Evolutionary conservation across 2,888 invertebrate genomes (phyloP).

Genomic region (Leptopterna dolabrata): DNA sequence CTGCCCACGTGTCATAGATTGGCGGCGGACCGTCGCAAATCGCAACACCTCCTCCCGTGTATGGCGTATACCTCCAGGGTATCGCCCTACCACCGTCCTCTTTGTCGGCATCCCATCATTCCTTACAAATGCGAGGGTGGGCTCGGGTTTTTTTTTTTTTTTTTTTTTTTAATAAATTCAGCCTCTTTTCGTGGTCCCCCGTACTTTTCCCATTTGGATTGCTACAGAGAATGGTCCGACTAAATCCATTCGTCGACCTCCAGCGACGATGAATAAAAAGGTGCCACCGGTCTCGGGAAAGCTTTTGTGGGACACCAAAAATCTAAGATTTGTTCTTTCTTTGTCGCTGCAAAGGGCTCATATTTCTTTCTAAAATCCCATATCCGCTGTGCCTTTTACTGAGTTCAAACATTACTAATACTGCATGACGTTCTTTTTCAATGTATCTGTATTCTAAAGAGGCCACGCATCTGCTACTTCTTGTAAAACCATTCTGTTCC

Average conservation of each 20-base stretch:
- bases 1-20: constrained; percentile 47
- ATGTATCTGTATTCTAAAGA: not conserved
- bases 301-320: constrained; percentile 21
- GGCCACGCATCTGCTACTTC: not conserved
- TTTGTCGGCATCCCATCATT: constrained; percentile 19
- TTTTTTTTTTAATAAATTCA: constrained; percentile 27
- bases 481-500: not conserved
- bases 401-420: constrained; percentile 40
- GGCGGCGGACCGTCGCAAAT: constrained; percentile 47
- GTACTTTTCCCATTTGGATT: constrained; percentile 31
- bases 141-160: constrained; percentile 20
- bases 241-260: constrained; percentile 53
- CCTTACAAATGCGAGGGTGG: constrained; percentile 4
- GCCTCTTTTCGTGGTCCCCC: not conserved
- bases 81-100: not conserved
- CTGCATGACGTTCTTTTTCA: constrained; percentile 39
- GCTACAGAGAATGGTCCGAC: constrained; percentile 23
- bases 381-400: constrained; percentile 49
- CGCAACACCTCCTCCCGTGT: constrained; percentile 18
- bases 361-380: constrained; percentile 47
- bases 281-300: constrained; percentile 11
- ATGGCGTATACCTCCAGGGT: not conserved
- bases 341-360: constrained; percentile 2
- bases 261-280: constrained; percentile 51
- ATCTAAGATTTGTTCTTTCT: constrained; percentile 41